These are phyloP conservation scores for Epizoanthus illoricatus DNA, from an alignment of 92 coral and sea anemone species.

Conservation along the genomic window DNA sequence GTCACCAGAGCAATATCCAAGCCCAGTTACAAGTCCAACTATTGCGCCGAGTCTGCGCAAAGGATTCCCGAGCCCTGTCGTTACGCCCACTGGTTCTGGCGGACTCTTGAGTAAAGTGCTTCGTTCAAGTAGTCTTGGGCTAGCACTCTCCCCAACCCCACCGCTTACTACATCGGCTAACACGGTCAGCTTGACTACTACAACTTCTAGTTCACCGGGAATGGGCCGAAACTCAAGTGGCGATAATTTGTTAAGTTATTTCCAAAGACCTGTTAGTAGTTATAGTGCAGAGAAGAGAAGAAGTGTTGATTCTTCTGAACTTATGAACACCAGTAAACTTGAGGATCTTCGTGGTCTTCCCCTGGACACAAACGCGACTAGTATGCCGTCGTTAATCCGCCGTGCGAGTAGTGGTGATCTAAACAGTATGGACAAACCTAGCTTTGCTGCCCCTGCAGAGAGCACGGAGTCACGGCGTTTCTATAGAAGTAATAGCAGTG, in stretches of 20 bases:
- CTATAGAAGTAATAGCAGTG: conserved; percentile 81
- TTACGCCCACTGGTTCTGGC: conserved; percentile 56
- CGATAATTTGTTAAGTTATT: conserved; percentile 71
- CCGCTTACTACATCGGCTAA: conserved; percentile 78
- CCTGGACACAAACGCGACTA: conserved; percentile 31
- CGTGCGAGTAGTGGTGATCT: conserved; percentile 94
- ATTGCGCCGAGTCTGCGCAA: conserved; percentile 29
- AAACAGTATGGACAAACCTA: conserved; percentile 59
- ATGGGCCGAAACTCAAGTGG: conserved; percentile 86
- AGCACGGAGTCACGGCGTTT: conserved; percentile 52
- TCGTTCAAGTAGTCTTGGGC: conserved; percentile 65
- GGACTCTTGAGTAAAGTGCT: conserved; percentile 71
- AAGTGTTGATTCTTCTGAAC: conserved; percentile 63
- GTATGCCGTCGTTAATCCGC: conserved; percentile 81
- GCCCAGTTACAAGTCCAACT: conserved; percentile 56
- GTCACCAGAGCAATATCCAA: conserved; percentile 42
- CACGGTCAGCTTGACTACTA: conserved; percentile 60
- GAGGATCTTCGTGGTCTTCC: conserved; percentile 25
- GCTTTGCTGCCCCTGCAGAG: conserved; percentile 23
- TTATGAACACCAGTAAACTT: conserved; percentile 36
- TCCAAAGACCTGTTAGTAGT: conserved; percentile 51
- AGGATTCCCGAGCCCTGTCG: conserved; percentile 33
- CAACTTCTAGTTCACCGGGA: conserved; percentile 64
- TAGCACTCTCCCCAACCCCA: conserved; percentile 60
- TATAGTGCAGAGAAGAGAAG: conserved; percentile 62